phyloP scores from a whole-genome alignment of 1,140 invertebrate species.

The Plutomurus gul region DNA sequence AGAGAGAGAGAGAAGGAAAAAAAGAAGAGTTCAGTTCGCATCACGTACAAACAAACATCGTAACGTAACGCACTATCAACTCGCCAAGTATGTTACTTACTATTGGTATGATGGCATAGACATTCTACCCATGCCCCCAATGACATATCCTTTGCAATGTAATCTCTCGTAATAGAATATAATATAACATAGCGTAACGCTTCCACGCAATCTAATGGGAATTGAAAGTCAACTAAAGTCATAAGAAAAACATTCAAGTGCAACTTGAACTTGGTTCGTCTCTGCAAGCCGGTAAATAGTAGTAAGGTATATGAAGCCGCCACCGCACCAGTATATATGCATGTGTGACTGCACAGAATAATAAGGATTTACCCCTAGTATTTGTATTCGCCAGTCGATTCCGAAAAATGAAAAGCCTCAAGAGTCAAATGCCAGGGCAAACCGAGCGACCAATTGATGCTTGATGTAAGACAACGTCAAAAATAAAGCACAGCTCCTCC shows the following conservation, averaged over 20 bases:
- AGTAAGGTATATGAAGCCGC: background rate
- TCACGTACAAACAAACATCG: constrained; percentile 23
- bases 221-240: constrained; percentile 22
- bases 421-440: background rate
- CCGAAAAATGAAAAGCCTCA: constrained; percentile 18
- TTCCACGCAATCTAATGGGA: constrained; percentile 17
- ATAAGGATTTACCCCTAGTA: background rate
- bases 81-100: background rate
- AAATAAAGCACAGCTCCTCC: background rate
- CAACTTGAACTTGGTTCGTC: background rate
- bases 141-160: constrained; percentile 22
- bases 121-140: background rate
- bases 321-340: background rate
- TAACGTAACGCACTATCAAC: constrained; percentile 28
- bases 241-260: constrained; percentile 28
- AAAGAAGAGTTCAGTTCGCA: background rate
- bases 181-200: background rate
- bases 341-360: background rate
- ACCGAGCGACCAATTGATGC: background rate
- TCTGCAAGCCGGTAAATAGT: background rate
- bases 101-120: background rate
- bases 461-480: background rate
- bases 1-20: background rate
- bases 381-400: background rate
- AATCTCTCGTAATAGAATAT: constrained; percentile 17